Evolutionary conservation across 2,888 invertebrate species (phyloP), one percentile per base, ranked within the genome.

Genomic region (Ennomos quercinarius): DNA sequence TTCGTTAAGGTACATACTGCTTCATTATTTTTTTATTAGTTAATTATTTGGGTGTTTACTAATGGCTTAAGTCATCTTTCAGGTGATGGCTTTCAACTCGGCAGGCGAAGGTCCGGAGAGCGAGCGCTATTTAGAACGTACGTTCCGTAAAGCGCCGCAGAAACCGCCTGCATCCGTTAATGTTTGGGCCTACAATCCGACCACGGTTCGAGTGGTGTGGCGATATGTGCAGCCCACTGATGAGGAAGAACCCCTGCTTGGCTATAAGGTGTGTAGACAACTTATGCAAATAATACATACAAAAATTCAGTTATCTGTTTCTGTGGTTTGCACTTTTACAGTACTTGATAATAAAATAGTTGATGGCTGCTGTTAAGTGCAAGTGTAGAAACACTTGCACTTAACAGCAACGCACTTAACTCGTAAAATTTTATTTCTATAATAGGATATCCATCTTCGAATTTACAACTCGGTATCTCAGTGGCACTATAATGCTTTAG

Each of bases 21-120:
- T 36, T 2, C 2, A 12, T 8, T 12, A 1, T 6, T 11, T 13
- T 37, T 10, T 12, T 6, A 13, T 11, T 13, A 17, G 5, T 27
- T 4, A 27, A 27, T 27, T 27, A 27, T 6, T 27, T 17, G 4
- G 1, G 4, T 17, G 17, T 27, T 27, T 27, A 6, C 4, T 27
- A 27, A 6, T 27, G 27, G 6, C 27, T 27, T 4, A 27, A 2
- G 27, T 4, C 27, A 27, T 64, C n/a, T 49, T 17, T 38, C 52
- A 92, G 92, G 92, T 97, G 1, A 98, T 99, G 98, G 98, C 98
- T 0, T 99, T 97, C 78, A 99, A 99, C 91, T 95, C 97, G 0
- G 99, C 99, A 4, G 99, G 99, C 1, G 98, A 98, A 85, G 99
- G 99, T 4, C 98, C 98, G 0, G 98, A 99, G 83, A 98, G 98